phyloP scores from a whole-genome alignment of 2,113 vertebrate species.

The Haplochromis burtoni region DNA sequence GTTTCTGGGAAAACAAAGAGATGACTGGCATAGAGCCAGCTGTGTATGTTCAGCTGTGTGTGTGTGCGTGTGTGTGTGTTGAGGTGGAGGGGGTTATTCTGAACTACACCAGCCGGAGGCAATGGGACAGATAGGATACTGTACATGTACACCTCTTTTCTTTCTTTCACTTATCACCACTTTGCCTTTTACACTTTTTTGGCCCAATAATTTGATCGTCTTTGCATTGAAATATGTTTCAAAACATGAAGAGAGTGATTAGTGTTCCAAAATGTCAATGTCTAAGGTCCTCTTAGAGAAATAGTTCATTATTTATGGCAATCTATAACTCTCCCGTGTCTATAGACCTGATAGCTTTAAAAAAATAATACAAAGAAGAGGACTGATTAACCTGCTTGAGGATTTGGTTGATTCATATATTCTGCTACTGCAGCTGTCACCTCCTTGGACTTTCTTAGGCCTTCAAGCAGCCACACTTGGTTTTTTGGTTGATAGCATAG shows the following conservation, averaged over 20 bases:
- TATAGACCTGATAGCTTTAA: not conserved
- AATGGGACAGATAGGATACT: not conserved
- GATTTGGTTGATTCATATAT: not conserved
- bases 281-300: not conserved
- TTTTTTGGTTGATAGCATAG: not conserved
- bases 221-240: not conserved
- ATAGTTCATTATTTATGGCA: not conserved
- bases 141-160: not conserved
- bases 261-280: not conserved
- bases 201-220: not conserved
- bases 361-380: not conserved
- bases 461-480: not conserved
- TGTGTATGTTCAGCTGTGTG: not conserved
- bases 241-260: not conserved
- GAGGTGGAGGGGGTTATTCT: not conserved
- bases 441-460: not conserved
- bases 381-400: not conserved
- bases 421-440: not conserved
- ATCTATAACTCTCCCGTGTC: not conserved
- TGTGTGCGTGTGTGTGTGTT: not conserved
- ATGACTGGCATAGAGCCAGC: conserved; percentile 18
- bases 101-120: not conserved
- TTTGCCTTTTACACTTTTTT: not conserved
- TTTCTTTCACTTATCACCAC: not conserved
- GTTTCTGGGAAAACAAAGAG: conserved; percentile 53